phyloP scores from a whole-genome alignment of 1,140 invertebrate genomes.

The Littorina saxatilis region DNA sequence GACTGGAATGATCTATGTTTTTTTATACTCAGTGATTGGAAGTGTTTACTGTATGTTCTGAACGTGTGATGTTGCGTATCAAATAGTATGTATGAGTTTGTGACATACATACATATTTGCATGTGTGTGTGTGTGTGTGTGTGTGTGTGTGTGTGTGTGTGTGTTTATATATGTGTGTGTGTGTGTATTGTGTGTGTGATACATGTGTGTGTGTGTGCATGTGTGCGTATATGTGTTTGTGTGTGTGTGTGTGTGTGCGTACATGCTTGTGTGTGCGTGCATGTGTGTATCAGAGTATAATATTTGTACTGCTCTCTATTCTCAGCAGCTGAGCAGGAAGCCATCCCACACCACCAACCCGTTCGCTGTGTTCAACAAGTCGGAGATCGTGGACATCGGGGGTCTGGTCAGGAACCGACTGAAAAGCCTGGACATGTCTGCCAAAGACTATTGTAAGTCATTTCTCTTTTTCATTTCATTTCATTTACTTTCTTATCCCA shows the following conservation, averaged over 20 bases:
- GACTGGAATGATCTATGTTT: too few relatives aligned
- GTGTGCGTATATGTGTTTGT: not conserved
- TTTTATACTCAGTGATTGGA: too few relatives aligned
- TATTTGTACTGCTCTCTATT: not conserved
- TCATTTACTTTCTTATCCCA: too few relatives aligned
- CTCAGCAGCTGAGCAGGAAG: not conserved
- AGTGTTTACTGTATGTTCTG: too few relatives aligned
- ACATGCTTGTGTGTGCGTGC: too few relatives aligned
- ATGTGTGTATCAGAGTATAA: not conserved
- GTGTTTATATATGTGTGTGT: too few relatives aligned
- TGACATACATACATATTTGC: too few relatives aligned
- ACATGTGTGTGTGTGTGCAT: not conserved
- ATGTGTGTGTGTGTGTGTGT: conserved; percentile 29
- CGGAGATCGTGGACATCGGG: conserved; percentile 58
- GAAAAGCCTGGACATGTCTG: conserved; percentile 56
- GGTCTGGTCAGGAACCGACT: conserved; percentile 63
- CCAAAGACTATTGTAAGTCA: conserved; percentile 62
- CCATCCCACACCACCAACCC: not conserved
- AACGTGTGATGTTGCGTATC: too few relatives aligned
- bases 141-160: not conserved
- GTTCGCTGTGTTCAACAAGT: conserved; percentile 48
- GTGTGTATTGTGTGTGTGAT: too few relatives aligned
- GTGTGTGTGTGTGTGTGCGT: too few relatives aligned
- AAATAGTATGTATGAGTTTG: too few relatives aligned
- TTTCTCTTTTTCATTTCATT: not conserved